These are phyloP conservation scores for Eupithecia subfuscata DNA, from an alignment of 2,888 invertebrate species.

Conservation along the genomic window DNA sequence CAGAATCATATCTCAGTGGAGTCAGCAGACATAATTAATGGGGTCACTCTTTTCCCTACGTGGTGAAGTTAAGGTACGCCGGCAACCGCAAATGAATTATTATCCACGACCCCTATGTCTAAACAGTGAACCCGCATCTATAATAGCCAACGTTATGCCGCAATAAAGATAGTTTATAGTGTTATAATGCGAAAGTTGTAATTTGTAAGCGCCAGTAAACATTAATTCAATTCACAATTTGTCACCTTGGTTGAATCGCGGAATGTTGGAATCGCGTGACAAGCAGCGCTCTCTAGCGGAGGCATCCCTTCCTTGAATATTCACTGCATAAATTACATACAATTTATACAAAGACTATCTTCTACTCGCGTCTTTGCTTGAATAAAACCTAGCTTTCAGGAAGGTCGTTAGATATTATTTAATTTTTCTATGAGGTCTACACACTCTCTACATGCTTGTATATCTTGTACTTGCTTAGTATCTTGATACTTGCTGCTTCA, in stretches of 20 bases:
- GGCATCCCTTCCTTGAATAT: slow-evolving; percentile 68
- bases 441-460: background rate
- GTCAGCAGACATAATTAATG: slow-evolving; percentile 7
- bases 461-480: background rate
- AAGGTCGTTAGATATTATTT: background rate
- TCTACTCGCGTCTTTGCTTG: background rate
- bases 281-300: slow-evolving; percentile 48
- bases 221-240: slow-evolving; percentile 80
- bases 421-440: background rate
- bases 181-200: slow-evolving; percentile 61
- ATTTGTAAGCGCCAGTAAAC: slow-evolving; percentile 68
- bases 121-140: slow-evolving; percentile 34
- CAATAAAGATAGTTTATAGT: slow-evolving; percentile 50
- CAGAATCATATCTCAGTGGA: slow-evolving; percentile 2
- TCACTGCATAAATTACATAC: slow-evolving; percentile 74
- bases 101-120: slow-evolving; percentile 18
- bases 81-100: slow-evolving; percentile 31
- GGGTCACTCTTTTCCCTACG: slow-evolving; percentile 15
- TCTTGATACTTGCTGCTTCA: background rate
- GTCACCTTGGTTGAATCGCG: slow-evolving; percentile 74
- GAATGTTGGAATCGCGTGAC: slow-evolving; percentile 80
- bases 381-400: slow-evolving; percentile 1
- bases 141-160: slow-evolving; percentile 37
- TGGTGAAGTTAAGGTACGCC: slow-evolving; percentile 16
- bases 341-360: slow-evolving; percentile 51